Evolutionary conservation across 2,113 vertebrate genomes (phyloP).

Genomic region (Eulemur rufifrons): DNA sequence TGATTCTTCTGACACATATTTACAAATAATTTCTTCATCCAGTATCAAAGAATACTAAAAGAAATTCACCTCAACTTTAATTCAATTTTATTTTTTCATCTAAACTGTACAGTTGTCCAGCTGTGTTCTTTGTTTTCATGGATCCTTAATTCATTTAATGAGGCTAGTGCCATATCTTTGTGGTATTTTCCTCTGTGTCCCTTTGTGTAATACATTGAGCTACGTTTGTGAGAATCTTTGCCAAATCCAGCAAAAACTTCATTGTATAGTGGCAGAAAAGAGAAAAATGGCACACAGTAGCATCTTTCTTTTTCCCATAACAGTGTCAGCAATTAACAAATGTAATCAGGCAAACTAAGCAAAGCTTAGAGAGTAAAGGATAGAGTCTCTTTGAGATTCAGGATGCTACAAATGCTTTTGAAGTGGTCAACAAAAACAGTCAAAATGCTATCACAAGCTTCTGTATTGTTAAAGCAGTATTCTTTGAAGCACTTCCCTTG

Average conservation of each 20-base stretch:
- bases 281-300: slow-evolving; percentile 24
- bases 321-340: slow-evolving; percentile 45
- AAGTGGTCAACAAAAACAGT: neutral
- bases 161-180: neutral
- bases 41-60: slow-evolving; percentile 43
- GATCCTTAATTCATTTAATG: slow-evolving; percentile 11
- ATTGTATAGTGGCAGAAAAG: slow-evolving; percentile 45
- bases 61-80: slow-evolving; percentile 43
- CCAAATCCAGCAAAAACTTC: slow-evolving; percentile 51
- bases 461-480: slow-evolving; percentile 15
- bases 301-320: neutral
- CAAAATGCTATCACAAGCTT: slow-evolving; percentile 15
- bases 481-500: slow-evolving; percentile 43
- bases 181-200: slow-evolving; percentile 29
- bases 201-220: slow-evolving; percentile 26
- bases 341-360: slow-evolving; percentile 41
- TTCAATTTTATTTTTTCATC: slow-evolving; percentile 44
- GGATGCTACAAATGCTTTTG: slow-evolving; percentile 44
- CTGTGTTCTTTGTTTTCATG: slow-evolving; percentile 35
- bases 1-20: neutral
- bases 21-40: neutral
- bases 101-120: neutral
- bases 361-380: slow-evolving; percentile 26
- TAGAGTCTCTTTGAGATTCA: slow-evolving; percentile 8
- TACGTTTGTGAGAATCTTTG: slow-evolving; percentile 54